Evolutionary conservation across 1,140 invertebrate species (phyloP).

Genomic region (Vollenhovia emeryi): DNA sequence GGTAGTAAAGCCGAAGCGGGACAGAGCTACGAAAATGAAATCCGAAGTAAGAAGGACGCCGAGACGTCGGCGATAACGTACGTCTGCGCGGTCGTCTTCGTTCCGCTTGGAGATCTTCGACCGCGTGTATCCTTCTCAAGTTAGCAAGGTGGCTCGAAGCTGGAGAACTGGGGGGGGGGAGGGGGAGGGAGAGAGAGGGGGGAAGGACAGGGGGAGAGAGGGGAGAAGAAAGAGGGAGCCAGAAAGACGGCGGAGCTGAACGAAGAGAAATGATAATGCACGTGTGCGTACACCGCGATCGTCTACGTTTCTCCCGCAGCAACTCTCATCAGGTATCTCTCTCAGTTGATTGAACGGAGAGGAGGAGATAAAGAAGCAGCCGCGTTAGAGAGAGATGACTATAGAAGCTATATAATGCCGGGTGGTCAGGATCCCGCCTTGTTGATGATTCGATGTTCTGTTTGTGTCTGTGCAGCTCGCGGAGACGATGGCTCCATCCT

Average conservation of each 20-base stretch:
- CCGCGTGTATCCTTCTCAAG: slow-evolving; percentile 77
- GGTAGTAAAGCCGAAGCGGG: slow-evolving; percentile 32
- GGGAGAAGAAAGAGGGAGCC: slow-evolving; percentile 43
- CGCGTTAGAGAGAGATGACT: slow-evolving; percentile 30
- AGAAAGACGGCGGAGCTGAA: slow-evolving; percentile 43
- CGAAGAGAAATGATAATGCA: slow-evolving; percentile 54
- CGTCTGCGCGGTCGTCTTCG: slow-evolving; percentile 61
- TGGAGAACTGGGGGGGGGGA: too few species aligned
- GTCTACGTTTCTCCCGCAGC: slow-evolving; percentile 45
- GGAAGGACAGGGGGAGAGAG: background rate
- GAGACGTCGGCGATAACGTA: slow-evolving; percentile 65
- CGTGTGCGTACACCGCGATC: slow-evolving; percentile 30
- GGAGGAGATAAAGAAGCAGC: slow-evolving; percentile 1
- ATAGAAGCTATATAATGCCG: slow-evolving; percentile 76
- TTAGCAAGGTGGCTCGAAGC: slow-evolving; percentile 68
- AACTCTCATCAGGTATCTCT: slow-evolving; percentile 44
- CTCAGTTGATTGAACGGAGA: slow-evolving; percentile 47
- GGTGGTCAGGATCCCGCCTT: slow-evolving; percentile 73
- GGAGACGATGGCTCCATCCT: slow-evolving; percentile 14
- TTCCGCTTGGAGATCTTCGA: slow-evolving; percentile 39
- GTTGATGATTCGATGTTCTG: slow-evolving; percentile 79
- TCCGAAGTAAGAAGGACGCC: slow-evolving; percentile 32
- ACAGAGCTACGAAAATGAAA: slow-evolving; percentile 50
- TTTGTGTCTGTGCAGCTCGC: slow-evolving; percentile 75
- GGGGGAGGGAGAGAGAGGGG: background rate